These are phyloP conservation scores for Chrysomela aeneicollis DNA, from an alignment of 2,888 invertebrate genomes.

Conservation along the genomic window DNA sequence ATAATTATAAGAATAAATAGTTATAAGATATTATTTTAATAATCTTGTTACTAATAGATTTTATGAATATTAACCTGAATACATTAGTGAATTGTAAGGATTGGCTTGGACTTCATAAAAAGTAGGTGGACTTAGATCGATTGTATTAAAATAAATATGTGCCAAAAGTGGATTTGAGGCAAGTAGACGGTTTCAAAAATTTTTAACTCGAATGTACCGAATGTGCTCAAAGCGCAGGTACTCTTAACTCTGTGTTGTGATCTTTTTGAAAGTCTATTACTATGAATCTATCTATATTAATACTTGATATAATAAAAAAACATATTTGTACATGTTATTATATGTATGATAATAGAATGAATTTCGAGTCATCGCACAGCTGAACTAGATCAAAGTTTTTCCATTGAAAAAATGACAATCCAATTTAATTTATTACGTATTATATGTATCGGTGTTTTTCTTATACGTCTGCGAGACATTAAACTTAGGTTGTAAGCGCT, in stretches of 20 bases:
- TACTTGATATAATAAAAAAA: slow-evolving; percentile 55
- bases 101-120: slow-evolving; percentile 34
- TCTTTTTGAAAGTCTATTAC: slow-evolving; percentile 64
- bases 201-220: slow-evolving; percentile 50
- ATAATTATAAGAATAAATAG: slow-evolving; percentile 8
- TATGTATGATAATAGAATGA: slow-evolving; percentile 55
- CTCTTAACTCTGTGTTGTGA: slow-evolving; percentile 64
- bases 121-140: slow-evolving; percentile 34
- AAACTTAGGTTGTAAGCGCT: slow-evolving; percentile 52
- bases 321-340: slow-evolving; percentile 62
- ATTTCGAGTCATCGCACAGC: slow-evolving; percentile 45
- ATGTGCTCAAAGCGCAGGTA: slow-evolving; percentile 49
- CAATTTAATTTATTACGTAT: slow-evolving; percentile 56
- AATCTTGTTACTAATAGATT: slow-evolving; percentile 32
- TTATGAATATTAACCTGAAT: slow-evolving; percentile 26
- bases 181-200: slow-evolving; percentile 43
- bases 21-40: slow-evolving; percentile 32
- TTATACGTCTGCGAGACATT: slow-evolving; percentile 55
- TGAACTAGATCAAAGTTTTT: slow-evolving; percentile 50
- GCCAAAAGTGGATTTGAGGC: slow-evolving; percentile 46
- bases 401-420: slow-evolving; percentile 59
- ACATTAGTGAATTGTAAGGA: slow-evolving; percentile 34
- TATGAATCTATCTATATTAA: slow-evolving; percentile 63
- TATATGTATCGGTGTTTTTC: slow-evolving; percentile 57
- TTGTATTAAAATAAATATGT: slow-evolving; percentile 43